Conservation (phyloP, 1,140 invertebrate genomes). For the Sycophila sp. region DNA sequence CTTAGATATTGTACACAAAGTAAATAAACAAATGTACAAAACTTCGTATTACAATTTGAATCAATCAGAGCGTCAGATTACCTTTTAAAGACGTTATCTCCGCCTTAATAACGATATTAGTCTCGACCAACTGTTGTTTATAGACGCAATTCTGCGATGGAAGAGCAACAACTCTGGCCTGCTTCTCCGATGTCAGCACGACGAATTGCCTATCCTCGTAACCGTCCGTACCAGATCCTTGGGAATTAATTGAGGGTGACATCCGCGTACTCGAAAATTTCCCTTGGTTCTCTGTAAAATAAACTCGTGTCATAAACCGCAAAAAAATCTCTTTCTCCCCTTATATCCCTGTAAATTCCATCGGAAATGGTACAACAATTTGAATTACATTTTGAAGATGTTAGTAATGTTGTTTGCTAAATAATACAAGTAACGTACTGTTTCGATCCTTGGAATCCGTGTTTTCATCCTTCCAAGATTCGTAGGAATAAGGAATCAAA, state of each 20-base stretch:
- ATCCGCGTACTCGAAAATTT: constrained; percentile 70
- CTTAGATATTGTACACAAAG: too few relatives aligned
- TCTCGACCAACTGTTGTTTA: constrained; percentile 84
- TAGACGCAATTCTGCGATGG: constrained; percentile 94
- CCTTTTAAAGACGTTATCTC: constrained; percentile 94
- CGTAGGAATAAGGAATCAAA: constrained; percentile 84
- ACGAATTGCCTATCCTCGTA: constrained; percentile 90
- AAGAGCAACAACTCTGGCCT: constrained; percentile 91
- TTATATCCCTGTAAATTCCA: too few relatives aligned
- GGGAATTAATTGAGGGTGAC: constrained; percentile 75
- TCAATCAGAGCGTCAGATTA: constrained; percentile 58
- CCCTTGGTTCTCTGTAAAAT: constrained; percentile 54
- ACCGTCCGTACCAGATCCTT: constrained; percentile 65
- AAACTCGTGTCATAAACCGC: background rate
- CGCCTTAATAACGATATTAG: constrained; percentile 92
- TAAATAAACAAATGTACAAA: too few relatives aligned
- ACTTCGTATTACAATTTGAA: too few relatives aligned
- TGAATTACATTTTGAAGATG: too few relatives aligned
- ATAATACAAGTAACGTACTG: constrained; percentile 65
- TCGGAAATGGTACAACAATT: too few relatives aligned
- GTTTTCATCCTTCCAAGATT: constrained; percentile 88
- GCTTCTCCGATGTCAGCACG: constrained; percentile 93
- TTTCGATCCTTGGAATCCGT: constrained; percentile 72
- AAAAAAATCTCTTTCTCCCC: too few relatives aligned
- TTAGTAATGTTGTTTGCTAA: too few relatives aligned